phyloP scores from a whole-genome alignment of 1,140 invertebrate genomes.

The Uloborus diversus region DNA sequence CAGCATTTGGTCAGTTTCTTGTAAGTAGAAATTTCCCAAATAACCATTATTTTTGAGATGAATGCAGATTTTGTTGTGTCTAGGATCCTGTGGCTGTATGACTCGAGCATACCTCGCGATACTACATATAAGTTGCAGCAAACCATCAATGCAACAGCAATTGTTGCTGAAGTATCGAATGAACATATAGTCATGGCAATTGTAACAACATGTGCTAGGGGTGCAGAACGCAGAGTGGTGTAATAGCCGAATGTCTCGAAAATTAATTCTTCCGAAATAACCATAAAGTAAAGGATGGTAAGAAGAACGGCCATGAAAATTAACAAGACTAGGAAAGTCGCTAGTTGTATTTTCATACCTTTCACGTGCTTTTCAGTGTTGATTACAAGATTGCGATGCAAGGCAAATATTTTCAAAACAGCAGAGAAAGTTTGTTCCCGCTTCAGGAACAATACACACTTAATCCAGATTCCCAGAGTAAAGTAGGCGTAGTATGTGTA shows the following conservation, averaged over 20 bases:
- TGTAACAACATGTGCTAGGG: not conserved
- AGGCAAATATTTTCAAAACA: not conserved
- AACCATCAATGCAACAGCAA: not conserved
- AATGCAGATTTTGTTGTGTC: not conserved
- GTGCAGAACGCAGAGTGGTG: not conserved
- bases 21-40: not conserved
- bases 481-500: not conserved
- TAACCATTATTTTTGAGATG: not conserved
- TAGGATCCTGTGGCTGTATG: not conserved
- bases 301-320: not conserved
- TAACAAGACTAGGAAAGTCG: not conserved
- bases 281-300: not conserved
- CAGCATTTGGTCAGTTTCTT: not conserved
- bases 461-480: not conserved
- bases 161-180: not conserved
- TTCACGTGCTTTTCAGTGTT: not conserved
- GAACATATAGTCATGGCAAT: not conserved
- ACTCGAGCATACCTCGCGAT: not conserved
- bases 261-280: not conserved
- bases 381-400: not conserved
- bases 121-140: not conserved
- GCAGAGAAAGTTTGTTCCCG: not conserved
- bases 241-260: not conserved
- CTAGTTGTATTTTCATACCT: not conserved
- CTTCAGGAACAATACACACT: not conserved